Percentiles rank a stretch among this genome's conserved stretches.
Evolutionary conservation across 2,797 vertebrate species (phyloP).

Genomic region (Eospalax fontanierii): DNA sequence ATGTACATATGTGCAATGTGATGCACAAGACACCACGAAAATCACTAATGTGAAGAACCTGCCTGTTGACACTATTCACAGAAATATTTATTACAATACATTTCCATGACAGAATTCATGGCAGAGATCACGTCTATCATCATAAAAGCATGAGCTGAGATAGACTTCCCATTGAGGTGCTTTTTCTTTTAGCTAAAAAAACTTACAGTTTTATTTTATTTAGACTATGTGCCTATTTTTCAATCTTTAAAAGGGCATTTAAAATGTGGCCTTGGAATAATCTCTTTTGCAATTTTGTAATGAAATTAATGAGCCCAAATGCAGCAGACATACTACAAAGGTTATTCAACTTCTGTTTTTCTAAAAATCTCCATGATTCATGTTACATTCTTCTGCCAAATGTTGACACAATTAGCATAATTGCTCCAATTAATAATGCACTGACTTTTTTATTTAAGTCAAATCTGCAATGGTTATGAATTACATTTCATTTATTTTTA

Average conservation of each 20-base stretch:
- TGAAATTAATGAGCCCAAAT: background rate
- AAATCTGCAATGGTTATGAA: slow-evolving; percentile 81
- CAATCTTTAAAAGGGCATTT: slow-evolving; percentile 26
- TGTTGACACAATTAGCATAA: slow-evolving; percentile 84
- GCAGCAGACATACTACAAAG: background rate
- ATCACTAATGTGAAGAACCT: background rate
- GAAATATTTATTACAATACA: background rate
- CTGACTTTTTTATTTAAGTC: slow-evolving; percentile 77
- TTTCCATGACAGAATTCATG: slow-evolving; percentile 6
- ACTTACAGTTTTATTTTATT: background rate
- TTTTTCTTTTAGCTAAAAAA: slow-evolving; percentile 51
- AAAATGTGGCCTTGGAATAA: slow-evolving; percentile 36
- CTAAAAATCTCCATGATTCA: slow-evolving; percentile 54
- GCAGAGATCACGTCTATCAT: background rate
- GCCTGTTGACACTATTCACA: background rate
- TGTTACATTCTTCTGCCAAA: slow-evolving; percentile 63
- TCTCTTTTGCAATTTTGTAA: slow-evolving; percentile 46
- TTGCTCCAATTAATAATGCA: slow-evolving; percentile 88
- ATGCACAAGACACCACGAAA: no score
- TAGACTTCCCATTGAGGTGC: background rate
- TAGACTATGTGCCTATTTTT: background rate
- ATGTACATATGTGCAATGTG: no score
- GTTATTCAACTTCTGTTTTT: slow-evolving; percentile 61
- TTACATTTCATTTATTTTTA: slow-evolving; percentile 80
- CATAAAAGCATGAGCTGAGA: background rate